Evolutionary conservation across 2,888 invertebrate genomes (phyloP).

Genomic region (Selenia dentaria): DNA sequence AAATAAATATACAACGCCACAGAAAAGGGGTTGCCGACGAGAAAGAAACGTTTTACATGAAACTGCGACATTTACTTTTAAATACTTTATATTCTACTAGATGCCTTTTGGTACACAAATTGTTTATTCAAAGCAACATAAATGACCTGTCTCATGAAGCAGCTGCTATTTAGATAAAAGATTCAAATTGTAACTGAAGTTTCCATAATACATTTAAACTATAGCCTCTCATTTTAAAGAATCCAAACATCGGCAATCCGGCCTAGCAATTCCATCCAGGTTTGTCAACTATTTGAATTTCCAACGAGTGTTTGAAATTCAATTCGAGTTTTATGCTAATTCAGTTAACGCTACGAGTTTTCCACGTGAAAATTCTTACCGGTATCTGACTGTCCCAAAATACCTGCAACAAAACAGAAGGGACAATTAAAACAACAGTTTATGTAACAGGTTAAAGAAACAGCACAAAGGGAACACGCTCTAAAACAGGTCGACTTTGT

Average conservation of each 20-base stretch:
- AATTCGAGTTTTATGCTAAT: slow-evolving; percentile 67
- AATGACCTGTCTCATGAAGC: no score
- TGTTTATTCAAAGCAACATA: no score
- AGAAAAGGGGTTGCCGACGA: slow-evolving; percentile 60
- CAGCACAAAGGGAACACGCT: background rate
- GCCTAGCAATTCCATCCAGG: slow-evolving; percentile 40
- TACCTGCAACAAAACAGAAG: slow-evolving; percentile 70
- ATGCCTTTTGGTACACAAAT: no score
- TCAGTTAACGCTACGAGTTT: slow-evolving; percentile 42
- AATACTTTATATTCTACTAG: slow-evolving; percentile 20
- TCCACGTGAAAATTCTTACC: slow-evolving; percentile 55
- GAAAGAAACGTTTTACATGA: slow-evolving; percentile 44
- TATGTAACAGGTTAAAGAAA: background rate
- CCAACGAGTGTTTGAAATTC: slow-evolving; percentile 56
- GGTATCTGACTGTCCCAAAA: slow-evolving; percentile 63
- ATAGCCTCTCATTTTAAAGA: slow-evolving; percentile 12
- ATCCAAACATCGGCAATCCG: slow-evolving; percentile 40
- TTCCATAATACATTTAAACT: slow-evolving; percentile 1
- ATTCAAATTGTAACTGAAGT: no score
- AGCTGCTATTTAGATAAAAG: no score
- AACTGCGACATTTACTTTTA: slow-evolving; percentile 22
- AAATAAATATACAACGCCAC: slow-evolving; percentile 54
- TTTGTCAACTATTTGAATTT: slow-evolving; percentile 58
- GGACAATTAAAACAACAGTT: slow-evolving; percentile 27
- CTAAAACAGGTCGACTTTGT: no score